phyloP scores from a whole-genome alignment of 2,113 vertebrate species.

The Holacanthus passer region DNA sequence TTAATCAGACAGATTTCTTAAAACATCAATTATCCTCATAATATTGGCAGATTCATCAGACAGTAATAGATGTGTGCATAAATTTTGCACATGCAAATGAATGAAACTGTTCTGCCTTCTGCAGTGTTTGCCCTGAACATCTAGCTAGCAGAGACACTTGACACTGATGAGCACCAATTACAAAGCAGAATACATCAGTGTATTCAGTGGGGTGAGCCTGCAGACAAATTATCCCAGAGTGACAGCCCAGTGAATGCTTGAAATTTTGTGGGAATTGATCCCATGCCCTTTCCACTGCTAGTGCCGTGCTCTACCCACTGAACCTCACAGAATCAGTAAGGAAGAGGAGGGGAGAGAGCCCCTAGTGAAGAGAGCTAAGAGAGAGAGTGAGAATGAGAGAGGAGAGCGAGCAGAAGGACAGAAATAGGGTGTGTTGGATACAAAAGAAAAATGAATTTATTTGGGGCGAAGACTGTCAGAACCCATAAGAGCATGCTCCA shows the following conservation, averaged over 20 bases:
- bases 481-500: slow-evolving; percentile 30
- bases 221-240: slow-evolving; percentile 70
- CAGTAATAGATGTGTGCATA: slow-evolving; percentile 4
- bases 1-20: background rate
- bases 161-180: slow-evolving; percentile 76
- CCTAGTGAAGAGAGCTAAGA: slow-evolving; percentile 18
- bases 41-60: slow-evolving; percentile 26
- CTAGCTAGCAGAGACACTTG: slow-evolving; percentile 62
- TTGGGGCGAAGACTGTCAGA: slow-evolving; percentile 51
- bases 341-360: slow-evolving; percentile 34
- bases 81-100: slow-evolving; percentile 36
- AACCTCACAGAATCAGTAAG: slow-evolving; percentile 70
- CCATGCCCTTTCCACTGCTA: slow-evolving; percentile 60
- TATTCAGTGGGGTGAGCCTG: slow-evolving; percentile 54
- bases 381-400: background rate
- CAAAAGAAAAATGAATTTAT: slow-evolving; percentile 51
- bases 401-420: slow-evolving; percentile 29
- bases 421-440: slow-evolving; percentile 48
- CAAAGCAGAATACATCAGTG: slow-evolving; percentile 66
- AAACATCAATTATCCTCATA: background rate
- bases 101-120: slow-evolving; percentile 21
- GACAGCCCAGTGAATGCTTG: slow-evolving; percentile 65
- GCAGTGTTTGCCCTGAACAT: slow-evolving; percentile 45
- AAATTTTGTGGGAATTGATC: slow-evolving; percentile 76
- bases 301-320: slow-evolving; percentile 61